These are phyloP conservation scores for Calycopis cecrops DNA, from an alignment of 1,140 invertebrate genomes.

Conservation along the genomic window DNA sequence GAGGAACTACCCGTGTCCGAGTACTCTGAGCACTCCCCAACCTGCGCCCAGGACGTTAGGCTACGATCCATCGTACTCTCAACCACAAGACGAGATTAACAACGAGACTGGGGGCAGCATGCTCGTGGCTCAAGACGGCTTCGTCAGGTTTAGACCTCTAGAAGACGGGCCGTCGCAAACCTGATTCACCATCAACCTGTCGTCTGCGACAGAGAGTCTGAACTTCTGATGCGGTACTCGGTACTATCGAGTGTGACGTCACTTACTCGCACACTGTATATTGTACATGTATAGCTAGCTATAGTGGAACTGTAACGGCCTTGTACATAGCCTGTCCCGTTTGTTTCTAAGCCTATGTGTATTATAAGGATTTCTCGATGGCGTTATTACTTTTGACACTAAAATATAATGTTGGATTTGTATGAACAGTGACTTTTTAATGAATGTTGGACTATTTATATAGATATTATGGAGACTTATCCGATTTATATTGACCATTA, in stretches of 20 bases:
- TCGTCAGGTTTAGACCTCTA: conserved; percentile 85
- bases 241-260: conserved; percentile 14
- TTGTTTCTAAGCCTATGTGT: conserved; percentile 34
- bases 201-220: conserved; percentile 45
- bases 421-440: conserved; percentile 19
- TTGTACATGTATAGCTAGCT: conserved; percentile 55
- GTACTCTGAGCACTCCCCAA: conserved; percentile 46
- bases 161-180: conserved; percentile 76
- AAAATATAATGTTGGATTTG: conserved; percentile 8
- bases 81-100: conserved; percentile 61
- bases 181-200: conserved; percentile 66
- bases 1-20: conserved; percentile 57
- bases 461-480: conserved; percentile 16
- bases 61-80: conserved; percentile 64
- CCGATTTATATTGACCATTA: conserved; percentile 19
- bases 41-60: conserved; percentile 52
- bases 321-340: conserved; percentile 56
- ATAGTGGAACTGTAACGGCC: conserved; percentile 38
- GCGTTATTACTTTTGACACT: conserved; percentile 11
- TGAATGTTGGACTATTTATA: conserved; percentile 22
- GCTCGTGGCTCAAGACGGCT: conserved; percentile 90
- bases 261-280: conserved; percentile 33
- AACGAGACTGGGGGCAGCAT: conserved; percentile 76
- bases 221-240: conserved; percentile 41
- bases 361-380: conserved; percentile 29